A percentile compares a stretch with the other conserved stretches of the same genome.
Evolutionary conservation across 2,113 vertebrate genomes (phyloP).

Genomic region (Pelusios castaneus): DNA sequence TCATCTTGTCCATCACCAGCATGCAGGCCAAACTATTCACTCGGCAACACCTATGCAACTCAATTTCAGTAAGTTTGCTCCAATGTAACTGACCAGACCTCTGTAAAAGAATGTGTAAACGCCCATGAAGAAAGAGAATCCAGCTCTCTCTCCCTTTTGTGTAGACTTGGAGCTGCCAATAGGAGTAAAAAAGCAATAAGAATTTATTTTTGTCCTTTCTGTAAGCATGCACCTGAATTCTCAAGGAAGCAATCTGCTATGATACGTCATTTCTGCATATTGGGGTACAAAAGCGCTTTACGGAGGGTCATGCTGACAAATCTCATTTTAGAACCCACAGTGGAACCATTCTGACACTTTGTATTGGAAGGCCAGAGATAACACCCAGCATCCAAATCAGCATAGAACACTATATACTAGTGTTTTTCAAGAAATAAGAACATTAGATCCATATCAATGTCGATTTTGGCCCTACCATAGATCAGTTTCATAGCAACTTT

Average conservation of each 20-base stretch:
- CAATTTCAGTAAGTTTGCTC: not conserved
- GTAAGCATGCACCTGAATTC: not conserved
- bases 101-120: not conserved
- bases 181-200: not conserved
- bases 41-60: not conserved
- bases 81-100: not conserved
- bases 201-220: not conserved
- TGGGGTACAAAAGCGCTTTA: not conserved
- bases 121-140: accelerated
- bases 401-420: not conserved
- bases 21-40: not conserved
- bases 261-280: not conserved
- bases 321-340: not conserved
- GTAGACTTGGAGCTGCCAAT: accelerated
- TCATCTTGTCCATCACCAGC: not conserved
- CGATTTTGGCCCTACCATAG: not conserved
- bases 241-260: not conserved
- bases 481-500: not conserved
- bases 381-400: not conserved
- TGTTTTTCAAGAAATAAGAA: not conserved
- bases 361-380: not conserved
- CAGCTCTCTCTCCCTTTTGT: not conserved
- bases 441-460: not conserved
- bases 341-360: not conserved
- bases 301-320: not conserved